Percentiles rank a stretch among this genome's conserved stretches.
These are phyloP conservation scores for Drosophila mercatorum DNA, from an alignment of 2,888 invertebrate genomes.

Conservation along the genomic window DNA sequence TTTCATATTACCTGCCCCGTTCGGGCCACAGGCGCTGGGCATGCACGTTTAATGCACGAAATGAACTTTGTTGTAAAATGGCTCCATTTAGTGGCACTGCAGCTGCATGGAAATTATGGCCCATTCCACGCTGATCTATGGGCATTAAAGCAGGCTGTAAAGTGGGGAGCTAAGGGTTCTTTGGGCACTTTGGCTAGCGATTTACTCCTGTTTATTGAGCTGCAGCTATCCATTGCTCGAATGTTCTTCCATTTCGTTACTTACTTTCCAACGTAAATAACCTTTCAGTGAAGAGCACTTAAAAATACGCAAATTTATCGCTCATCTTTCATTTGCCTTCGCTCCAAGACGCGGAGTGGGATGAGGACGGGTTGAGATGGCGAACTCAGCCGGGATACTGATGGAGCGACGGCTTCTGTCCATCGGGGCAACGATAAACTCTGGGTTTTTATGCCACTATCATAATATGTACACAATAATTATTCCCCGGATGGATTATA, in stretches of 20 bases:
- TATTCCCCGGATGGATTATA: constrained; percentile 79
- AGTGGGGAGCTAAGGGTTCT: constrained; percentile 29
- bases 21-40: constrained; percentile 8
- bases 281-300: constrained; percentile 54
- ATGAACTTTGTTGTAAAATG: constrained; percentile 50
- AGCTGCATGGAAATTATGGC: constrained; percentile 27
- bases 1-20: constrained; percentile 30
- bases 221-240: constrained; percentile 8
- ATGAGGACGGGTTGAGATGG: neutral
- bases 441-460: constrained; percentile 65
- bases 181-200: constrained; percentile 12
- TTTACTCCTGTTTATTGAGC: constrained; percentile 41
- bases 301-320: constrained; percentile 65
- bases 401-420: constrained; percentile 33
- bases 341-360: constrained; percentile 12
- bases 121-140: constrained; percentile 35
- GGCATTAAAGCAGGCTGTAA: constrained; percentile 34
- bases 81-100: constrained; percentile 46
- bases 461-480: constrained; percentile 81
- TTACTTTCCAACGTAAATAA: constrained; percentile 51
- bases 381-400: neutral
- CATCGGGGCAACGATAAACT: constrained; percentile 68
- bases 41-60: constrained; percentile 34
- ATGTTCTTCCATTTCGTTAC: constrained; percentile 27
- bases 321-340: constrained; percentile 54